These are phyloP conservation scores for Alouatta palliata DNA, from an alignment of 2,113 vertebrate species.

Conservation along the genomic window DNA sequence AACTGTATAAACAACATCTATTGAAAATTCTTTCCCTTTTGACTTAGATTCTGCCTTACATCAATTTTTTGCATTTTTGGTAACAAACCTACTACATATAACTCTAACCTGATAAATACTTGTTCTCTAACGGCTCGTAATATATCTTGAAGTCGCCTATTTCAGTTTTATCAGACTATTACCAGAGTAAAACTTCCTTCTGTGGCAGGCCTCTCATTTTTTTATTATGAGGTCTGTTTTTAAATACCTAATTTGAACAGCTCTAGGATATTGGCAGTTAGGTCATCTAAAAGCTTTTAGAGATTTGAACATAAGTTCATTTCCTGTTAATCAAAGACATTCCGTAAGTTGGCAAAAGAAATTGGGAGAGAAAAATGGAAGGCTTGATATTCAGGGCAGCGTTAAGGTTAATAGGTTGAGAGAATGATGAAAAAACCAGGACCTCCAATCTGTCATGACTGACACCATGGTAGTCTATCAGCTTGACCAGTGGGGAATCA, in stretches of 20 bases:
- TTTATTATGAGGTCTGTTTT: slow-evolving; percentile 71
- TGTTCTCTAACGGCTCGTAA: slow-evolving; percentile 71
- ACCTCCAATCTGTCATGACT: slow-evolving; percentile 67
- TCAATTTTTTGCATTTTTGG: slow-evolving; percentile 82
- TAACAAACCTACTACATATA: slow-evolving; percentile 78
- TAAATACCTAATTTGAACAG: slow-evolving; percentile 59
- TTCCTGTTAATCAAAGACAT: slow-evolving; percentile 62
- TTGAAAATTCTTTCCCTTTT: slow-evolving; percentile 83
- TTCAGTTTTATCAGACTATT: slow-evolving; percentile 62
- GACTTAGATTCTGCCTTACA: slow-evolving; percentile 86
- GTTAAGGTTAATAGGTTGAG: slow-evolving; percentile 61
- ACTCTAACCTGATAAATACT: slow-evolving; percentile 81
- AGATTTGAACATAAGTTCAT: slow-evolving; percentile 68
- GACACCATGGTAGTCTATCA: neutral
- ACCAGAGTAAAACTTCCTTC: slow-evolving; percentile 60
- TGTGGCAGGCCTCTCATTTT: slow-evolving; percentile 61
- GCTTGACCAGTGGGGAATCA: neutral
- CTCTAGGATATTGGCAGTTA: slow-evolving; percentile 47
- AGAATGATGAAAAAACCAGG: slow-evolving; percentile 56
- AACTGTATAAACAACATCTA: slow-evolving; percentile 75
- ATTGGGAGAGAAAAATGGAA: slow-evolving; percentile 46
- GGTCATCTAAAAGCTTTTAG: slow-evolving; percentile 54
- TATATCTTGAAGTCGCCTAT: slow-evolving; percentile 58
- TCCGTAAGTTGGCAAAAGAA: slow-evolving; percentile 70
- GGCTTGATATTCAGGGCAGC: slow-evolving; percentile 53